Evolutionary conservation across 92 coral and sea anemone genomes (phyloP), one percentile per base, ranked within the genome.

Genomic region (Metridium senile): DNA sequence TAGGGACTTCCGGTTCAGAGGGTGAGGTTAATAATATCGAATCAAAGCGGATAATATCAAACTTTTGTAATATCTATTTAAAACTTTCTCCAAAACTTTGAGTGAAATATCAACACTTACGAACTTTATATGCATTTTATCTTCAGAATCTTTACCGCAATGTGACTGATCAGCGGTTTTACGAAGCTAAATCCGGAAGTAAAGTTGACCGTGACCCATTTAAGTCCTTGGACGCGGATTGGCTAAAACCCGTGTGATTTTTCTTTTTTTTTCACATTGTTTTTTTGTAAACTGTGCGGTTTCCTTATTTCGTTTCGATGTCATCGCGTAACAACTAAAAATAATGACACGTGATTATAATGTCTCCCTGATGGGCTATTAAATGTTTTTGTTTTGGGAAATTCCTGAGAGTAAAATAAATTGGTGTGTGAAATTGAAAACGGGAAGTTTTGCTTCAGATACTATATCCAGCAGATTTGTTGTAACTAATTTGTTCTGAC

Each of bases 311-410:
- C 11, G 35, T 31, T 58, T 26, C 64, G 26, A n/a, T 57, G 52
- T 73, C 78, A 73, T 33, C 33, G 26, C 35, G 68, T 73, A 43
- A 73, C 18, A 34, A 9, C 32, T 57, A 57, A 31, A 22, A 59
- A 59, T 22, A 59, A 59, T 59, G 9, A 59, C 17, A 73, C 69
- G 28, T 27, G 16, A 63, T 28, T 3, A 10, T 59, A 59, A 10
- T 59, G 17, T 1, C 18, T 59, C 32, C 18, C 22, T 59, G 66
- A 59, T 59, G 29, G 33, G 11, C 22, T 2, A 10, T 59, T 22
- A 59, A 59, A 26, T 26, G 66, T 59, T 59, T 1, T 59, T 22
- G 11, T 6, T 59, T 26, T 22, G 17, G 4, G 4, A 59, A 26
- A 59, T 59, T 59, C 66, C 66, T 22, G 66, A 1, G 18, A 22